Evolutionary conservation across 2,113 vertebrate species (phyloP), one percentile per base, ranked within the genome.

Genomic region (Callopanchax toddi): DNA sequence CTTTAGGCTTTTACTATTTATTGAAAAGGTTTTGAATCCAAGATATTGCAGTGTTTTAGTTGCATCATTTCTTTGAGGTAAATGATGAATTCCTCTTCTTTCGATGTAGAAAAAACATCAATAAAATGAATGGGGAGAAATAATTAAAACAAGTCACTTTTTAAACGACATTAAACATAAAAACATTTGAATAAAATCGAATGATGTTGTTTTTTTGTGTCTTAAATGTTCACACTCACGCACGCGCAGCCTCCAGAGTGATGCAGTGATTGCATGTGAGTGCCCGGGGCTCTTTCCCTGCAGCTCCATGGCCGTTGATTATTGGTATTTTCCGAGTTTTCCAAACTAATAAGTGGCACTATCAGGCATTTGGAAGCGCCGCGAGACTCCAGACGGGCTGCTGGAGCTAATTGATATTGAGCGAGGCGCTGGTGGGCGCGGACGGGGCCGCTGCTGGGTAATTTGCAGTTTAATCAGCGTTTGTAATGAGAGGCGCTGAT

Each of bases 381-480:
- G 89, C 78, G 92, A 94, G 95, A 94, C 92, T 94, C 90, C 95
- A 96, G 96, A 94, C 94, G 93, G 94, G 93, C 95, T 92, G 95
- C 94, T 95, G 77, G 86, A 70, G 93, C 91, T 99, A 98, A 99
- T 96, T 99, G 96, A 98, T 98, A 99, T 98, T 97, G 96, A 99
- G 95, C 95, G 95, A 94, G 95, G 93, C 93, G 88, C 89, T 93
- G 93, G 94, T 95, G 87, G 91, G 94, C 93, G 94, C 93, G 94
- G 93, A 92, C 93, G 94, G 93, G 94, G 95, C 95, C 95, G 95
- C 96, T 95, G 95, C 96, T 96, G 96, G 94, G 93, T 98, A 97
- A 99, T 99, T 98, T 98, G 96, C 96, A 95, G 95, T 99, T 98
- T 98, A 99, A 99, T 99, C 96, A 99, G 96, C 96, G 93, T 97